These are phyloP conservation scores for Thermophis baileyi DNA, from an alignment of 2,113 vertebrate species.

Conservation along the genomic window DNA sequence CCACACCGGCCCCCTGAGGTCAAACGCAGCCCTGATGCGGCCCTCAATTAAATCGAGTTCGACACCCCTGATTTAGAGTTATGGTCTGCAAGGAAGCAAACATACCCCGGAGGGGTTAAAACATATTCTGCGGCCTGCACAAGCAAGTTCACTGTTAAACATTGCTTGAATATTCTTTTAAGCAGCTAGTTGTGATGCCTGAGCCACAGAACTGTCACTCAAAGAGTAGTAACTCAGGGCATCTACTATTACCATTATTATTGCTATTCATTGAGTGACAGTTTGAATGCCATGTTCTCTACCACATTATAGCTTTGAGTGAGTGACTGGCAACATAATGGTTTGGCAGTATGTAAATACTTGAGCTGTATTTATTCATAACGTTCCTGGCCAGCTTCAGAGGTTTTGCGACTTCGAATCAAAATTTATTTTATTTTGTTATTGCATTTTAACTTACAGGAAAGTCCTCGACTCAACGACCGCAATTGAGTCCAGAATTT, in stretches of 20 bases:
- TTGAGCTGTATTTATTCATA: background rate
- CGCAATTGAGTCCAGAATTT: background rate
- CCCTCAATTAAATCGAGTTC: no score
- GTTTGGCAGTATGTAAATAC: background rate
- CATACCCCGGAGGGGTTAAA: background rate
- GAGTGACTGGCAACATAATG: background rate
- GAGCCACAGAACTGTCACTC: background rate
- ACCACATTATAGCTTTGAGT: background rate
- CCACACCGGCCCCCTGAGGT: no score
- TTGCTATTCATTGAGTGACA: background rate
- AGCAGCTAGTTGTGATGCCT: background rate
- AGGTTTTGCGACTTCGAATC: background rate
- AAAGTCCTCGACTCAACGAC: background rate
- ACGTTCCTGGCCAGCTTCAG: background rate
- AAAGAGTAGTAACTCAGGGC: background rate
- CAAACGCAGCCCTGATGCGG: no score
- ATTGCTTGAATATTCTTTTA: background rate
- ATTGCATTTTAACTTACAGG: background rate
- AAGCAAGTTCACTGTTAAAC: background rate
- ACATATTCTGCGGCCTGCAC: background rate
- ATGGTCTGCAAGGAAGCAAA: background rate
- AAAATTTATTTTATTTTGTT: background rate
- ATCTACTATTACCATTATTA: background rate
- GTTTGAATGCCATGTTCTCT: background rate
- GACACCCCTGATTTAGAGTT: background rate